phyloP scores from a whole-genome alignment of 1,140 invertebrate genomes.

The Archegozetes longisetosus region DNA sequence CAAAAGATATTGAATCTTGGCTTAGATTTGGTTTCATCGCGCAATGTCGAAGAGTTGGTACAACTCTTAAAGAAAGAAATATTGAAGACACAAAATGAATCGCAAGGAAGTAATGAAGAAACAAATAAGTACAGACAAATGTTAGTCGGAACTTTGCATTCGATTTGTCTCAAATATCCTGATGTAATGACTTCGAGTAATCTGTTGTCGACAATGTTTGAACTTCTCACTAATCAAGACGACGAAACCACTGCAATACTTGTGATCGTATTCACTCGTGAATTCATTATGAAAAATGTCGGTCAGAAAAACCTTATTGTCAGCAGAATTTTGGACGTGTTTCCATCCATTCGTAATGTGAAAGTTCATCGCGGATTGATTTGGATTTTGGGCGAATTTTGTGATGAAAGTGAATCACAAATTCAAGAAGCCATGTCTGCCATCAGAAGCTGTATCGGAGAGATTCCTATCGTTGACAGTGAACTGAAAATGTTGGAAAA shows the following conservation, averaged over 20 bases:
- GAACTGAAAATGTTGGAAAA: slow-evolving; percentile 44
- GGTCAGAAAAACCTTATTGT: slow-evolving; percentile 39
- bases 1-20: slow-evolving; percentile 46
- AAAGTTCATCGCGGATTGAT: slow-evolving; percentile 81
- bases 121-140: slow-evolving; percentile 89
- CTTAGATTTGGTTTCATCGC: slow-evolving; percentile 77
- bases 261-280: slow-evolving; percentile 71
- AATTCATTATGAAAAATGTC: slow-evolving; percentile 29
- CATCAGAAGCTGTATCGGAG: slow-evolving; percentile 32
- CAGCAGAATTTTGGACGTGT: slow-evolving; percentile 30
- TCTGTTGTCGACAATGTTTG: slow-evolving; percentile 45
- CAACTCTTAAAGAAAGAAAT: slow-evolving; percentile 85
- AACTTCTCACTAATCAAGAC: slow-evolving; percentile 87
- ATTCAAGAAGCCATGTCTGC: slow-evolving; percentile 13
- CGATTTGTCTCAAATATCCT: slow-evolving; percentile 92
- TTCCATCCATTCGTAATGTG: slow-evolving; percentile 30
- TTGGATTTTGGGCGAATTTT: slow-evolving; percentile 96
- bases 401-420: slow-evolving; percentile 14
- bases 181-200: slow-evolving; percentile 45
- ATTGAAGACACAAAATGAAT: slow-evolving; percentile 59
- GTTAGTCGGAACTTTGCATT: slow-evolving; percentile 82
- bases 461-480: slow-evolving; percentile 73
- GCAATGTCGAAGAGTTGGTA: slow-evolving; percentile 93
- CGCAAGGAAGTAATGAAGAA: slow-evolving; percentile 63
- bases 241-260: slow-evolving; percentile 88